Evolutionary conservation across 2,113 vertebrate genomes (phyloP).

Genomic region (Perca schrenkii): DNA sequence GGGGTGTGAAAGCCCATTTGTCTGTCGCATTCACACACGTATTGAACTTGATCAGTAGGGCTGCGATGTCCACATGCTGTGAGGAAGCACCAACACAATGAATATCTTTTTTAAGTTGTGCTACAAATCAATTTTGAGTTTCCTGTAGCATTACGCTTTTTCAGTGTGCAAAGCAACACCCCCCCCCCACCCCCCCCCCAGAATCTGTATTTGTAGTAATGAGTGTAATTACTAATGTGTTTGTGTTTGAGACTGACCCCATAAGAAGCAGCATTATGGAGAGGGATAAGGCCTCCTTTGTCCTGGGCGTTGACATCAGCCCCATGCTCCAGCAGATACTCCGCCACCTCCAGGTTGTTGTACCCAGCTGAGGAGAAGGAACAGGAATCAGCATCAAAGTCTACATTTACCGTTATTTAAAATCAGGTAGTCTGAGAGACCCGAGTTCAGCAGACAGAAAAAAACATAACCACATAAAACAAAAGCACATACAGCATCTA

Average conservation of each 20-base stretch:
- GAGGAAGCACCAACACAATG: neutral
- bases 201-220: neutral
- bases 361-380: constrained; percentile 90
- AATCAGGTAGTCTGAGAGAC: too few relatives aligned
- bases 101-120: neutral
- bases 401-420: neutral
- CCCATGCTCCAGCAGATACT: constrained; percentile 97
- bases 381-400: neutral
- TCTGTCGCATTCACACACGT: constrained; percentile 89
- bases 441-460: neutral
- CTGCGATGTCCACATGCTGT: constrained; percentile 88
- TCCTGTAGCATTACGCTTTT: neutral
- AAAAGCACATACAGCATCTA: neutral
- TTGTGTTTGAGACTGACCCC: constrained; percentile 87
- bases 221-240: neutral
- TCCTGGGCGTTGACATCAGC: constrained; percentile 99
- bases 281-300: constrained; percentile 98
- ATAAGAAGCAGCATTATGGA: constrained; percentile 98
- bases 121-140: neutral
- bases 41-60: constrained; percentile 88
- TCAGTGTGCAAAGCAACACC: neutral
- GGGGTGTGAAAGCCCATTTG: constrained; percentile 89
- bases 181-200: neutral
- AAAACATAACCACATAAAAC: neutral
- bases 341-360: constrained; percentile 98